Evolutionary conservation across 2,113 vertebrate species (phyloP), one percentile per base, ranked within the genome.

Genomic region (Charina bottae): DNA sequence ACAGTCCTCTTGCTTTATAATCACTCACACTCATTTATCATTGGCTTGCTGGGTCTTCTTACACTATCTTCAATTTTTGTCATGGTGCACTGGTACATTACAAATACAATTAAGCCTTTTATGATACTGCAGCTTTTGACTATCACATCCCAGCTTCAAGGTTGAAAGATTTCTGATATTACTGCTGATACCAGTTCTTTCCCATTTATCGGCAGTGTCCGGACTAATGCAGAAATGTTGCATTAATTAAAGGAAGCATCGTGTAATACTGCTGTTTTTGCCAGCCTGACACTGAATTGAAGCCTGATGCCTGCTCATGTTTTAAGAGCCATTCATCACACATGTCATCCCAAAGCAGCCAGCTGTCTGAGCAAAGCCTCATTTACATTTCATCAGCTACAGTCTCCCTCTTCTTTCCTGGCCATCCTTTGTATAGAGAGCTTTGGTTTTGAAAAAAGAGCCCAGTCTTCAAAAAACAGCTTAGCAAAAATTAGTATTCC

Each of bases 301-400:
- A 98, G 98, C 97, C 97, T 98, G 98, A 98, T 99, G 98, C 98
- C 98, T 98, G 98, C 98, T 98, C 97, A 97, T 98, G 97, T 98
- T 98, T 97, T 98, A 98, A 97, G 98, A 98, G 98, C 98, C 98
- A 99, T 99, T 99, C 98, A 99, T 99, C 99, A 99, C 98, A 98
- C 98, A 97, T 98, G 98, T 99, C 98, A 99, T 97, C 97, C 98
- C 97, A 97, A 98, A 98, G 97, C 97, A 98, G 97, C 97, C 98
- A 98, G 99, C 98, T 99, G 98, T 98, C 98, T 97, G 97, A 98
- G 98, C 98, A 98, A 95, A 97, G 95, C 94, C 94, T 97, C 97
- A 98, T 99, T 98, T 97, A 98, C 98, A 98, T 99, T 98, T 98
- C 98, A 98, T 98, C 98, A 97, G 96, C 97, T 95, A 95, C 96